Conservation (phyloP, 2,797 vertebrate genomes). For the Etheostoma perlongum region DNA sequence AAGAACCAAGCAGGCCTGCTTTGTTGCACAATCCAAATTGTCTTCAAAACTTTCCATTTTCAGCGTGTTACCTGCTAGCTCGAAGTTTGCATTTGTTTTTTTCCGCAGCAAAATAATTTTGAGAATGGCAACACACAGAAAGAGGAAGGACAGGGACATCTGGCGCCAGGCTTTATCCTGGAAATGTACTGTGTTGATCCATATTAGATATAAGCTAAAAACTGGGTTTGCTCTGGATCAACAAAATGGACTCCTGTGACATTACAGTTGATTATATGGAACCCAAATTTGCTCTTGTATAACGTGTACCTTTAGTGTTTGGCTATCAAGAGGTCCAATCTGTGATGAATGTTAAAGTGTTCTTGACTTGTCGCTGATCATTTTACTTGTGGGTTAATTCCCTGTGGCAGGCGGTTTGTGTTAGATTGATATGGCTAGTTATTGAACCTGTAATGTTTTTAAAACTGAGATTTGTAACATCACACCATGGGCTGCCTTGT, state of each 20-base stretch:
- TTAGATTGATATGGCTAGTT: neutral
- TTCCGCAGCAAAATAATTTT: too few species aligned
- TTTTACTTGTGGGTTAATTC: conserved; percentile 7
- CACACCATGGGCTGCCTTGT: conserved; percentile 26
- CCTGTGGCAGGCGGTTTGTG: neutral
- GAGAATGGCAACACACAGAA: too few species aligned
- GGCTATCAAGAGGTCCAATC: neutral
- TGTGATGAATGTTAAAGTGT: conserved; percentile 4
- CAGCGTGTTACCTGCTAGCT: too few species aligned
- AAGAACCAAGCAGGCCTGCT: too few species aligned
- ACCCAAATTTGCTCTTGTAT: neutral
- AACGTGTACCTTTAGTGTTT: conserved; percentile 7
- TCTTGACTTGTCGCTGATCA: conserved; percentile 3
- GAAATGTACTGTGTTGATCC: too few species aligned
- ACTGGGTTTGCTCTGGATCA: too few species aligned
- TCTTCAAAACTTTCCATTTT: too few species aligned
- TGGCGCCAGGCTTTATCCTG: too few species aligned
- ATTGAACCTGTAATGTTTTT: conserved; percentile 34
- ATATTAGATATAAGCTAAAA: too few species aligned
- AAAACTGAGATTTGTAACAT: conserved; percentile 36
- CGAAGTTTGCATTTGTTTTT: too few species aligned
- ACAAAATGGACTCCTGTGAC: neutral
- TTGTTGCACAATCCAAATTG: too few species aligned
- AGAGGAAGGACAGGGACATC: too few species aligned
- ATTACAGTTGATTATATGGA: neutral